Conservation (phyloP, 2,888 invertebrate genomes). For the Coelinius sp. region DNA sequence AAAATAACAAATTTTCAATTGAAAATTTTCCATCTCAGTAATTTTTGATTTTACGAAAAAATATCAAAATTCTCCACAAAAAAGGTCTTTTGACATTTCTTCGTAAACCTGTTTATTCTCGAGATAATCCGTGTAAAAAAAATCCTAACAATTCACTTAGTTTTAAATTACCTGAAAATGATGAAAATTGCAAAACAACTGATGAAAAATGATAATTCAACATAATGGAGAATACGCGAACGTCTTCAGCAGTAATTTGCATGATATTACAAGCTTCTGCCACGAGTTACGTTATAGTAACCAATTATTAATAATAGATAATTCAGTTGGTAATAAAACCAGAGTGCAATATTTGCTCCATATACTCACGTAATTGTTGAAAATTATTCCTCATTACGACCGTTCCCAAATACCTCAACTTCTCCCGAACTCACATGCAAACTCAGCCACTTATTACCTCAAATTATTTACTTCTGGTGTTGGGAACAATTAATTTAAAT, state of each 20-base stretch:
- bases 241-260: background rate
- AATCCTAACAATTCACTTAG: background rate
- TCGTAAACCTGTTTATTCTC: background rate
- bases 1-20: background rate
- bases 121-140: background rate
- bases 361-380: constrained; percentile 18
- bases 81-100: background rate
- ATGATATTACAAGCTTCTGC: background rate
- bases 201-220: constrained; percentile 6
- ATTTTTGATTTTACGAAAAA: background rate
- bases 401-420: background rate
- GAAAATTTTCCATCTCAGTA: too few species aligned
- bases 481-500: background rate
- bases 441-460: constrained; percentile 7
- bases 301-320: constrained; percentile 40
- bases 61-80: background rate
- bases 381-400: background rate
- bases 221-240: background rate
- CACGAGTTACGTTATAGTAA: constrained; percentile 43
- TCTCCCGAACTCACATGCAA: constrained; percentile 34
- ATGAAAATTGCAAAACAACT: background rate
- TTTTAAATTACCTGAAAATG: background rate
- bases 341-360: background rate
- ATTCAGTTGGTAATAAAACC: constrained; percentile 11
- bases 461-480: background rate